phyloP scores from a whole-genome alignment of 2,113 vertebrate species.

The Pimephales promelas region DNA sequence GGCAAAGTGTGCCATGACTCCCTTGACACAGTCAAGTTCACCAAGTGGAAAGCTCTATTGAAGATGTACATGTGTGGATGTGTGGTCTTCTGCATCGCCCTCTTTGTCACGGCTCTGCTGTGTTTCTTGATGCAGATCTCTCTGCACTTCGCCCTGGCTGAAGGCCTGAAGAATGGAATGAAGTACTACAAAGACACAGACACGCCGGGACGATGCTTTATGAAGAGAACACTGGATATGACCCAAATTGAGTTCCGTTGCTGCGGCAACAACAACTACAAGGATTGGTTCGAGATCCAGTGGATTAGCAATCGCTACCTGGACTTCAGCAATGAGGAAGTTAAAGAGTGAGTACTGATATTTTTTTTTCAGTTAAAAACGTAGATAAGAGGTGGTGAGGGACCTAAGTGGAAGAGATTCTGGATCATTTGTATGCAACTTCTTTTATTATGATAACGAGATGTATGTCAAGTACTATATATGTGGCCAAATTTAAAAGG shows the following conservation, averaged over 20 bases:
- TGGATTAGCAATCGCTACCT: constrained; percentile 99
- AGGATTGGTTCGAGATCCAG: constrained; percentile 98
- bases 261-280: constrained; percentile 94
- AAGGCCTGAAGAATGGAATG: constrained; percentile 89
- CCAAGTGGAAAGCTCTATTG: constrained; percentile 89
- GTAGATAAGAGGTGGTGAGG: neutral
- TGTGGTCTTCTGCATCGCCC: constrained; percentile 78
- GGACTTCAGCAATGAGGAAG: constrained; percentile 93
- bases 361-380: neutral
- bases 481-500: neutral
- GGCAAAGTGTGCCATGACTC: constrained; percentile 97
- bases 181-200: constrained; percentile 95
- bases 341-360: constrained; percentile 91
- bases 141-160: constrained; percentile 85
- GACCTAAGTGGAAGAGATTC: neutral
- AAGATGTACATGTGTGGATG: constrained; percentile 83
- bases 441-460: neutral
- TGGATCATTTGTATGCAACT: neutral
- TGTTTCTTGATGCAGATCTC: constrained; percentile 89
- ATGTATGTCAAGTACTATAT: no score
- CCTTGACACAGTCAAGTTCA: constrained; percentile 88
- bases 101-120: constrained; percentile 83
- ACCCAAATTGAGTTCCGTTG: constrained; percentile 97
- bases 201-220: constrained; percentile 94
- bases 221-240: constrained; percentile 96